Evolutionary conservation across 2,113 vertebrate genomes (phyloP).

Genomic region (Cynocephalus volans): DNA sequence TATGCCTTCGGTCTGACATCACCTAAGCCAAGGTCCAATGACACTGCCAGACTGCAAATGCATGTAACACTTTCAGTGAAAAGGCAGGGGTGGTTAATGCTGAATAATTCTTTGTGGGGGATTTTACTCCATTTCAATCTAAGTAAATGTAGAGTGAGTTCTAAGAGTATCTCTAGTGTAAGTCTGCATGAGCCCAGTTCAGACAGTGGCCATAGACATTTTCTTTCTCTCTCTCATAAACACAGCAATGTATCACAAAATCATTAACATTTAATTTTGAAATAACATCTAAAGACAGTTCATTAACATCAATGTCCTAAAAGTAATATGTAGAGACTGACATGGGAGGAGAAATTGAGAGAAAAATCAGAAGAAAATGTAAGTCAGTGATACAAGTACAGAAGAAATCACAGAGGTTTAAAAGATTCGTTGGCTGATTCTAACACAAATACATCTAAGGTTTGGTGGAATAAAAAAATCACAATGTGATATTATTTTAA

Average conservation of each 20-base stretch:
- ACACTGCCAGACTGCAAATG: background rate
- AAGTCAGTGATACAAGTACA: rapidly evolving
- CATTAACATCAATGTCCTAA: background rate
- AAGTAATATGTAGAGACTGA: rapidly evolving
- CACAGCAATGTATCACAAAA: background rate
- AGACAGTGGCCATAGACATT: too few relatives aligned
- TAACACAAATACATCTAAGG: background rate
- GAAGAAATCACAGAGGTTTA: background rate
- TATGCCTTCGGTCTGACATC: background rate
- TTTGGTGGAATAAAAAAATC: background rate
- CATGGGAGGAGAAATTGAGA: background rate
- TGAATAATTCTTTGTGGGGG: background rate
- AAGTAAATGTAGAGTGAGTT: background rate
- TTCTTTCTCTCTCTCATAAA: too few relatives aligned
- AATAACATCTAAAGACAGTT: background rate
- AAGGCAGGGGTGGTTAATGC: background rate
- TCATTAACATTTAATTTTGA: background rate
- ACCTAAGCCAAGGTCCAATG: too few relatives aligned
- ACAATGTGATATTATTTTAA: slow-evolving; percentile 36
- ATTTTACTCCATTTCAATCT: background rate
- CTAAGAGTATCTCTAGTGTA: background rate
- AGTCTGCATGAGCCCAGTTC: background rate
- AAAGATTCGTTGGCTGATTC: background rate
- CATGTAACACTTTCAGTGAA: rapidly evolving
- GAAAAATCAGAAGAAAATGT: background rate